Base-by-base conservation (phyloP, 2,888 invertebrate genomes). In the Orthonychiurus folsomi region DNA sequence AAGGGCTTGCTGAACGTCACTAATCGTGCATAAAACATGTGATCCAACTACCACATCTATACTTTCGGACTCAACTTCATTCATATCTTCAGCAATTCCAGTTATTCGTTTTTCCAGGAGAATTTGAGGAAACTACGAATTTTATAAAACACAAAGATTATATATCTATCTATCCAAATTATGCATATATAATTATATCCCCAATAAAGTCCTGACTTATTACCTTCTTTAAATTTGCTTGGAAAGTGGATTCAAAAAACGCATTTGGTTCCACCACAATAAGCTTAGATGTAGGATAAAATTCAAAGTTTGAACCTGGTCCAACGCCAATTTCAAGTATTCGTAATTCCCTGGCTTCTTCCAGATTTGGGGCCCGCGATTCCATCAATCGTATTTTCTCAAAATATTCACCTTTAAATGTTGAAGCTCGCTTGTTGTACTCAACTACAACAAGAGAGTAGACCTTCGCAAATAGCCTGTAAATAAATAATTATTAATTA, bases 21-120 rank as follows among this genome's bases (percentile, higher is more conserved):
- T 60, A 3, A 74, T 74, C 24, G 71, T 73, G 62, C 75, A 75
- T 9, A 75, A 62, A 0, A 75, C 74, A 27, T 69, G 65, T 1
- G 74, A 73, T 21, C 69, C 67, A 12, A 75, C 74, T 5, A 74
- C 74, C 27, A 72, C 73, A 62, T 75, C 74, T 15, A 75, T 69
- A 9, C 69, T 69, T 26, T 57, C 52, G 27, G 73, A 69, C 12
- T 66, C 63, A 20, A 75, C 65, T 9, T 66, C 68, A 2, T 66
- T 62, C 63, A 75, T 71, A 56, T 70, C 58, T 59, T 74, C 74
- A 3, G 67, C 73, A 3, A 53, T 27, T 18, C 66, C 61, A 18
- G 63, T 59, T 9, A 70, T 63, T 54, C 56, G 68, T 23, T 66
- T 67, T 54, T 73, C 69, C 61, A 73, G 58, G 18, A 64, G 61